phyloP scores from a whole-genome alignment of 2,113 vertebrate genomes.

The Pedetes capensis region DNA sequence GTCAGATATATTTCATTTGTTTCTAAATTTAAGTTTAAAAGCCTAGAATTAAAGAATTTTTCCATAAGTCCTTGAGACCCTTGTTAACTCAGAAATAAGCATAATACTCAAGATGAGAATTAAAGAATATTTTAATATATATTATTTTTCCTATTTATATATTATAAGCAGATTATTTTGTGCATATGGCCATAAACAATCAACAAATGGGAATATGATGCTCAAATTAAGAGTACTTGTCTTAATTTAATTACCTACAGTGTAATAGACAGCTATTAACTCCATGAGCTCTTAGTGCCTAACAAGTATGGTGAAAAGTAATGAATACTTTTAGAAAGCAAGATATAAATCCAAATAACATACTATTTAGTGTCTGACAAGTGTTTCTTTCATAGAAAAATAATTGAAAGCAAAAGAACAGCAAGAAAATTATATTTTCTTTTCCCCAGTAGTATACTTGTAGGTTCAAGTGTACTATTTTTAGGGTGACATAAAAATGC shows the following conservation, averaged over 20 bases:
- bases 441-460: not conserved
- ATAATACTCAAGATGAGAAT: not conserved
- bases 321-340: not conserved
- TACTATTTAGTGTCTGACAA: not conserved
- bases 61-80: not conserved
- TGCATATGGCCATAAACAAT: not conserved
- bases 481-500: not conserved
- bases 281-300: not conserved
- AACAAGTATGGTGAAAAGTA: not conserved
- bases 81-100: not conserved
- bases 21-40: not conserved
- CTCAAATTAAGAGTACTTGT: not conserved
- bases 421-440: not conserved
- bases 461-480: not conserved
- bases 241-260: conserved; percentile 10
- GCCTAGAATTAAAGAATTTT: not conserved
- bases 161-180: conserved; percentile 20
- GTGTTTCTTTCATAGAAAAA: not conserved
- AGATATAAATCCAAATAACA: not conserved
- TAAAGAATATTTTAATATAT: not conserved
- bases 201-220: not conserved
- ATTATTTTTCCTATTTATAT: not conserved
- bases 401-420: not conserved
- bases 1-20: not conserved
- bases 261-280: not conserved